Evolutionary conservation across 2,113 vertebrate species (phyloP).

Genomic region (Ceyx margarethae): DNA sequence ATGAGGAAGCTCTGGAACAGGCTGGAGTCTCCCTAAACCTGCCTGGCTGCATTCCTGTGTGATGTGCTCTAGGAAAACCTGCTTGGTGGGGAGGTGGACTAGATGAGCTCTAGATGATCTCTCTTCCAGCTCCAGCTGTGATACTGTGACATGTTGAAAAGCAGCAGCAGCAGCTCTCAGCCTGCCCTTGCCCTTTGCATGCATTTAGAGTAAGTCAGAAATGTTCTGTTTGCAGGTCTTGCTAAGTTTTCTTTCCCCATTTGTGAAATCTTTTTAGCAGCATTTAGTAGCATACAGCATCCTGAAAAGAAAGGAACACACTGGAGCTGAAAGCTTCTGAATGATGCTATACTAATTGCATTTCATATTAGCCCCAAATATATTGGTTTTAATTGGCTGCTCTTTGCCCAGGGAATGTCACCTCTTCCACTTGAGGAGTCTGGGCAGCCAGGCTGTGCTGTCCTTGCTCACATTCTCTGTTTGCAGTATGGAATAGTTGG

Average conservation of each 20-base stretch:
- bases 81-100: neutral
- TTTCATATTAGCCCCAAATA: neutral
- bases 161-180: neutral
- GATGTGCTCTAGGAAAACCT: neutral
- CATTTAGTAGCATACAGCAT: neutral
- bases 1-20: too few relatives aligned
- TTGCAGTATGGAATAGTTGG: constrained; percentile 15
- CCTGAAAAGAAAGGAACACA: neutral
- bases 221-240: neutral
- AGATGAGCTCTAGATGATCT: neutral
- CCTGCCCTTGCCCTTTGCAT: neutral
- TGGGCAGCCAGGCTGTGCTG: neutral
- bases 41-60: neutral
- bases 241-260: neutral
- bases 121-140: too few relatives aligned
- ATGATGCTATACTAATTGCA: neutral
- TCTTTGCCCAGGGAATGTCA: neutral
- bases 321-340: neutral
- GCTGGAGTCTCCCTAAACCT: neutral
- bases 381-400: neutral
- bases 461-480: neutral
- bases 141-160: neutral
- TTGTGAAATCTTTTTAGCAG: neutral
- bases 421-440: neutral
- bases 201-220: neutral